A percentile compares a stretch with the other conserved stretches of the same genome.
Evolutionary conservation across 1,140 invertebrate species (phyloP).

Genomic region (Nasonia vitripennis): DNA sequence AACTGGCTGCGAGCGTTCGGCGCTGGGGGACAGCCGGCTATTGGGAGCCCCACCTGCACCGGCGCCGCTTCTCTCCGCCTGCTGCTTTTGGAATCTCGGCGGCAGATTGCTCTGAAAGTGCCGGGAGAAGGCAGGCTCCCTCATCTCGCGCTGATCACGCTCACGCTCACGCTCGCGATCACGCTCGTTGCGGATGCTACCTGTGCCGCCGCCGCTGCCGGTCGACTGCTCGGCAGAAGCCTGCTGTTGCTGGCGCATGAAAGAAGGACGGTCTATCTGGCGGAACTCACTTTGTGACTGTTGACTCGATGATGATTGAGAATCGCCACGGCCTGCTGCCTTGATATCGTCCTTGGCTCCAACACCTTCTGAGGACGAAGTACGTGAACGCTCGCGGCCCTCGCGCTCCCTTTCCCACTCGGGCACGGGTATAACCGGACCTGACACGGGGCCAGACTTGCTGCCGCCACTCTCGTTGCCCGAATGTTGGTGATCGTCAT

Average conservation of each 20-base stretch:
- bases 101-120: conserved; percentile 88
- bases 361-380: conserved; percentile 73
- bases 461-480: neutral
- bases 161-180: conserved; percentile 72
- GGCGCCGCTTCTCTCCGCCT: conserved; percentile 72
- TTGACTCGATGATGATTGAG: conserved; percentile 55
- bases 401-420: conserved; percentile 77
- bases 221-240: conserved; percentile 40
- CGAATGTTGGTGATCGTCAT: conserved; percentile 63
- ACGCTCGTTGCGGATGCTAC: conserved; percentile 46
- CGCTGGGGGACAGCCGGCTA: conserved; percentile 68
- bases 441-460: conserved; percentile 4
- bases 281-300: conserved; percentile 61
- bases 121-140: conserved; percentile 79
- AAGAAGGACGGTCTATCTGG: conserved; percentile 57
- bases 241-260: conserved; percentile 55
- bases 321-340: conserved; percentile 59
- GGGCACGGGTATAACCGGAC: conserved; percentile 73
- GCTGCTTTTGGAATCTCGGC: conserved; percentile 89
- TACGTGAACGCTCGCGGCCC: conserved; percentile 73
- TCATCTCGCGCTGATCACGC: conserved; percentile 69
- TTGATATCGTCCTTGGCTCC: conserved; percentile 70
- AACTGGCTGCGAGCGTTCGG: conserved; percentile 65
- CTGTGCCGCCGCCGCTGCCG: conserved; percentile 13
- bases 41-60: conserved; percentile 62